A percentile compares a stretch with the other conserved stretches of the same genome.
phyloP scores from a whole-genome alignment of 2,888 invertebrate genomes.

The Augiades crinisus region DNA sequence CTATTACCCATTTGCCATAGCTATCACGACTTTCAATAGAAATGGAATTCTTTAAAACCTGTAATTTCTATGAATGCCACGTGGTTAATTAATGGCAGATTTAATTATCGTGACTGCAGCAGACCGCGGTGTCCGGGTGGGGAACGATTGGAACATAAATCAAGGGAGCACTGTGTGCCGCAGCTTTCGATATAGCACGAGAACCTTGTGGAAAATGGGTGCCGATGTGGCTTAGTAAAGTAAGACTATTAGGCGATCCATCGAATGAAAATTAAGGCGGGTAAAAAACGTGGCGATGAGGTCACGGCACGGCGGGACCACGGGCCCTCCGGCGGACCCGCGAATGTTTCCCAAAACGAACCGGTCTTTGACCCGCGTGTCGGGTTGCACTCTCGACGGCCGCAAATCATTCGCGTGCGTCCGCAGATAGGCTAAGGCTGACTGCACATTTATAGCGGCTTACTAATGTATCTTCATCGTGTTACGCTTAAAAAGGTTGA shows the following conservation, averaged over 20 bases:
- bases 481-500: too few species aligned
- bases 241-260: too few species aligned
- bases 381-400: constrained; percentile 51
- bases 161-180: constrained; percentile 14
- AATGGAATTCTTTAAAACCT: neutral
- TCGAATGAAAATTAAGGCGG: too few species aligned
- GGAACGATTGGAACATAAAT: constrained; percentile 34
- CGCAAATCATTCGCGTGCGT: constrained; percentile 58
- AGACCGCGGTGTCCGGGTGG: constrained; percentile 51
- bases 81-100: constrained; percentile 46
- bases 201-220: constrained; percentile 4
- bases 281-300: constrained; percentile 48
- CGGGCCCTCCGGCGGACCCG: constrained; percentile 45
- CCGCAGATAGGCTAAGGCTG: too few species aligned
- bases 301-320: constrained; percentile 52
- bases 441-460: too few species aligned
- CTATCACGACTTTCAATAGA: neutral
- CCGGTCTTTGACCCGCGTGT: constrained; percentile 71
- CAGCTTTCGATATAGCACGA: constrained; percentile 15
- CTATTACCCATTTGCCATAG: too few species aligned
- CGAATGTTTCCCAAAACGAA: constrained; percentile 71
- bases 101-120: constrained; percentile 66
- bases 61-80: constrained; percentile 8
- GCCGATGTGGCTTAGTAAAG: too few species aligned
- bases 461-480: too few species aligned